Percentiles rank a stretch among this genome's conserved stretches.
These are phyloP conservation scores for Bubo scandiacus DNA, from an alignment of 2,113 vertebrate genomes.

Conservation along the genomic window DNA sequence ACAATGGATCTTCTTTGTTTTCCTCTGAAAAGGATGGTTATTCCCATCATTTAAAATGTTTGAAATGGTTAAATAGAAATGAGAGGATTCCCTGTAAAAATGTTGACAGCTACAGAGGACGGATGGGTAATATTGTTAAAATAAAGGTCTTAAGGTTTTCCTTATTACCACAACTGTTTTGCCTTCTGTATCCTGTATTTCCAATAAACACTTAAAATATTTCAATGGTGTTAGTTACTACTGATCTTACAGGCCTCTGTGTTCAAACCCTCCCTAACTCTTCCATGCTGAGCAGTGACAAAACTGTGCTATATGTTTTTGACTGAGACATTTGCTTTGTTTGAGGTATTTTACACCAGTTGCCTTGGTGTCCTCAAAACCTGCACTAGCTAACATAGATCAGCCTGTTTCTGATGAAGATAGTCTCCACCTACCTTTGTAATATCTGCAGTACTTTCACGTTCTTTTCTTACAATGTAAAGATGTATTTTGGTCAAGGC, in stretches of 20 bases:
- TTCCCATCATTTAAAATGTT: neutral
- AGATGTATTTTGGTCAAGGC: neutral
- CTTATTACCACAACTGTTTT: neutral
- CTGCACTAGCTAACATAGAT: neutral
- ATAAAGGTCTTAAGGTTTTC: neutral
- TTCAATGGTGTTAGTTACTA: neutral
- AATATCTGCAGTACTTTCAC: neutral
- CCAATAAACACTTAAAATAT: neutral
- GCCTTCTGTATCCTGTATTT: neutral
- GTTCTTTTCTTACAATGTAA: neutral
- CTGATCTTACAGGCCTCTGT: neutral
- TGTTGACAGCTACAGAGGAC: neutral
- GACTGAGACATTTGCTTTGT: neutral
- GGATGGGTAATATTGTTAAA: neutral
- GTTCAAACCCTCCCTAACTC: neutral
- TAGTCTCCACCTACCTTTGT: neutral
- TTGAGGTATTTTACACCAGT: neutral
- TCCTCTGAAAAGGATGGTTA: neutral
- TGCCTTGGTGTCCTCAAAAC: neutral
- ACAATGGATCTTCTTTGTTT: neutral
- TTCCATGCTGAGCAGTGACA: neutral
- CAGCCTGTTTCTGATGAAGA: neutral
- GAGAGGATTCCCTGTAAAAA: neutral
- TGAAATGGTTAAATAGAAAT: neutral
- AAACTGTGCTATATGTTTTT: neutral